Base-by-base conservation (phyloP, 2,888 invertebrate species). In the Notocelia uddmanniana region DNA sequence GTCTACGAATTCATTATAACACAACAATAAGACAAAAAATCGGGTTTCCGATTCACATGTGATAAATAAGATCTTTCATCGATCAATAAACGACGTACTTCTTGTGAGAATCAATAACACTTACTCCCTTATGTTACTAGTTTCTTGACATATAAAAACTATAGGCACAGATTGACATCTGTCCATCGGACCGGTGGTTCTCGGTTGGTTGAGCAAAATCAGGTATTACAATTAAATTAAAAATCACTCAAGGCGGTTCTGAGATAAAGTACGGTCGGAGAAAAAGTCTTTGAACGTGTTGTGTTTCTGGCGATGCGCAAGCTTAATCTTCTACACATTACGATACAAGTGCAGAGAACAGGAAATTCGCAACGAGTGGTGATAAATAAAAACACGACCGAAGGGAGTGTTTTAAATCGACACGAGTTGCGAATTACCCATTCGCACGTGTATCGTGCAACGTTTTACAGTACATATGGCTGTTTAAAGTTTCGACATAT, bases 181-280 rank as follows among this genome's bases (percentile, higher is more conserved):
- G 93, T 91, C 93, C 81, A 82, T 78, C 79, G 80, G 77, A 78
- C 81, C 83, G 82, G 80, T 86, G 83, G 84, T 85, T 83, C 83
- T 86, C 87, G 91, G 82, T 89, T 84, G 84, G 89, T 85, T 89
- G 91, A 79, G 84, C 91, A 87, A 91, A 92, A 92, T 92, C 93
- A 89, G 83, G 93, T 93, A 92, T 91, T 89, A 92, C 91, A 93
- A 93, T 93, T 92, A 93, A 92, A 92, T 93, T 93, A 89, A 90
- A 92, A 93, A 92, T 89, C 93, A 93, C 81, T 93, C 91, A 90
- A 82, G 84, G 81, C 76, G 79, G 84, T 85, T 83, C 85, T 88
- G 87, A 81, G 83, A 81, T 80, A 78, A 81, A 83, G 88, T 87
- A 71, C 85, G 88, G 67, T 67, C 11, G 50, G 34, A 52, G 66